phyloP scores from a whole-genome alignment of 2,888 invertebrate genomes.

The Torymus auratus region DNA sequence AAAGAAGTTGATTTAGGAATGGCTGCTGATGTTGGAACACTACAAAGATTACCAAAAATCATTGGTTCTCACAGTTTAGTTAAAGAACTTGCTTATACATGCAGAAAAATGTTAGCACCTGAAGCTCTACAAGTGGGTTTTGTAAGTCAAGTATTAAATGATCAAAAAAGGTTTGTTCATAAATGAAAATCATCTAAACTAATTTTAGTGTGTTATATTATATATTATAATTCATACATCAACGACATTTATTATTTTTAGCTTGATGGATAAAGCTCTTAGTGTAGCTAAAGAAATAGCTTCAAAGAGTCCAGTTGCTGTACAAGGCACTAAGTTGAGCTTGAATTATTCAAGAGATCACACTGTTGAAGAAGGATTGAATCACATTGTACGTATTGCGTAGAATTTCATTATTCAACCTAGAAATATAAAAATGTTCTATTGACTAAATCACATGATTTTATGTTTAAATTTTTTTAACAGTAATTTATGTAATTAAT shows the following conservation, averaged over 20 bases:
- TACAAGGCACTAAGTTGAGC: constrained; percentile 92
- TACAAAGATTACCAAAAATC: constrained; percentile 94
- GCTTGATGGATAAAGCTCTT: constrained; percentile 85
- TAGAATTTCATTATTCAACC: constrained; percentile 64
- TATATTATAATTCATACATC: background rate
- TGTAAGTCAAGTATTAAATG: constrained; percentile 86
- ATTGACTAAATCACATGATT: constrained; percentile 32
- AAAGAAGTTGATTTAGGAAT: constrained; percentile 93
- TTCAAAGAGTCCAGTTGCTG: constrained; percentile 93
- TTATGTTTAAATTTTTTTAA: background rate
- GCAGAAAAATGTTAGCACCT: constrained; percentile 86
- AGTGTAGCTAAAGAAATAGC: constrained; percentile 89
- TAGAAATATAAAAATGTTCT: constrained; percentile 62
- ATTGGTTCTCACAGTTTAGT: constrained; percentile 92
- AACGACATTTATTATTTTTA: background rate
- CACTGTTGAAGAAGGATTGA: constrained; percentile 90
- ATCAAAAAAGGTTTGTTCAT: constrained; percentile 81
- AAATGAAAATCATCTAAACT: background rate
- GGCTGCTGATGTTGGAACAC: constrained; percentile 96
- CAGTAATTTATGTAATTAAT: constrained; percentile 52
- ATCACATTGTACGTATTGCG: constrained; percentile 88
- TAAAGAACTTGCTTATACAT: constrained; percentile 92
- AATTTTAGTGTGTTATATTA: background rate
- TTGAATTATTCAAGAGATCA: constrained; percentile 93
- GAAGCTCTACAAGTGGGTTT: constrained; percentile 91